phyloP scores from a whole-genome alignment of 2,888 invertebrate species.

The Spilarctia lutea region DNA sequence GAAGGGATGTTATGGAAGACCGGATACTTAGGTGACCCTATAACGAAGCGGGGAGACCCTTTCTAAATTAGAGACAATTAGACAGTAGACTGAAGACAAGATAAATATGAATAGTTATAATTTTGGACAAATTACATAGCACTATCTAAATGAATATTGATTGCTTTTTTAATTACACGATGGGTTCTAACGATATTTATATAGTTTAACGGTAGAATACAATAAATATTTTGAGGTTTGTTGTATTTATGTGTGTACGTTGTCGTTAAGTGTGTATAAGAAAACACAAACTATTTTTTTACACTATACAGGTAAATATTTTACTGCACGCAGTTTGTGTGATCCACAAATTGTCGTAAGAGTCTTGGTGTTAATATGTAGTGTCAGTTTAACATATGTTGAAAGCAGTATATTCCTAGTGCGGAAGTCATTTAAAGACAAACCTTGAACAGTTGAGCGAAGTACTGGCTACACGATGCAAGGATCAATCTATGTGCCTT shows the following conservation, averaged over 20 bases:
- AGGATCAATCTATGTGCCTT: constrained; percentile 95
- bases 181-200: background rate
- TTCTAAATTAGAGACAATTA: too few relatives aligned
- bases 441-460: constrained; percentile 95
- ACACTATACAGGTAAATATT: too few relatives aligned
- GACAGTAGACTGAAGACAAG: too few relatives aligned
- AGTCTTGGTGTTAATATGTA: too few relatives aligned
- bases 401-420: too few relatives aligned
- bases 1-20: too few relatives aligned
- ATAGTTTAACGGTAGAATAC: background rate
- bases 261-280: background rate
- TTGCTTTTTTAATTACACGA: background rate
- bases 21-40: too few relatives aligned
- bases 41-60: too few relatives aligned
- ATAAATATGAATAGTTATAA: background rate
- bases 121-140: background rate
- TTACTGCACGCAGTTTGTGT: too few relatives aligned
- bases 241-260: background rate
- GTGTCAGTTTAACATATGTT: too few relatives aligned
- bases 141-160: background rate
- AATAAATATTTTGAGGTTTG: background rate
- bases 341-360: too few relatives aligned
- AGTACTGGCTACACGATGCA: constrained; percentile 96
- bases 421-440: background rate
- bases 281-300: too few relatives aligned